A percentile compares a stretch with the other conserved stretches of the same genome.
phyloP scores from a whole-genome alignment of 2,888 invertebrate species.

The Monoplex corrugatus region DNA sequence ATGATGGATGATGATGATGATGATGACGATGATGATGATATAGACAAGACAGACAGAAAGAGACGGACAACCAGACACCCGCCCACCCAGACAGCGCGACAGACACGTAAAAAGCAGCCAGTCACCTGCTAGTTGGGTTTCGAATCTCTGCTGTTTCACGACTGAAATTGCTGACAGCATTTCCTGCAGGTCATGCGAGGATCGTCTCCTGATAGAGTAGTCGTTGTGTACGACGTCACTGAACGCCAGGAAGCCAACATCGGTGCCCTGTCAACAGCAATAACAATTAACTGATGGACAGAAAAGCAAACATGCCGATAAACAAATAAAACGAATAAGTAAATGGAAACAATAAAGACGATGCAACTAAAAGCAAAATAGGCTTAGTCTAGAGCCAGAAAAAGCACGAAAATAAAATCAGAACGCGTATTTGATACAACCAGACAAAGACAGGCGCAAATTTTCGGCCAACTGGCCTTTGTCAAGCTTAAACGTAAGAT shows the following conservation, averaged over 20 bases:
- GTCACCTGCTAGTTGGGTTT: constrained; percentile 36
- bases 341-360: too few species aligned
- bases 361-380: too few species aligned
- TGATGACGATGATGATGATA: too few species aligned
- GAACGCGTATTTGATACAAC: too few species aligned
- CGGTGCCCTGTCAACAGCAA: constrained; percentile 20
- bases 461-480: too few species aligned
- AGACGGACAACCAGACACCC: not conserved
- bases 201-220: constrained; percentile 21
- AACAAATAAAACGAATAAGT: too few species aligned
- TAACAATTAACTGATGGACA: not conserved
- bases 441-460: too few species aligned
- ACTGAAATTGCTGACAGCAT: constrained; percentile 8
- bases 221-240: constrained; percentile 44
- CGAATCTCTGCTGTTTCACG: constrained; percentile 38
- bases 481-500: too few species aligned
- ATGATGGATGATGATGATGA: too few species aligned
- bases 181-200: not conserved
- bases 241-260: constrained; percentile 50
- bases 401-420: too few species aligned
- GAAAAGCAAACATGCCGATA: too few species aligned
- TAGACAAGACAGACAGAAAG: not conserved
- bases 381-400: too few species aligned
- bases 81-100: not conserved
- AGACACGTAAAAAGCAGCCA: not conserved